Evolutionary conservation across 2,113 vertebrate species (phyloP).

Genomic region (Percopsis transmontana): DNA sequence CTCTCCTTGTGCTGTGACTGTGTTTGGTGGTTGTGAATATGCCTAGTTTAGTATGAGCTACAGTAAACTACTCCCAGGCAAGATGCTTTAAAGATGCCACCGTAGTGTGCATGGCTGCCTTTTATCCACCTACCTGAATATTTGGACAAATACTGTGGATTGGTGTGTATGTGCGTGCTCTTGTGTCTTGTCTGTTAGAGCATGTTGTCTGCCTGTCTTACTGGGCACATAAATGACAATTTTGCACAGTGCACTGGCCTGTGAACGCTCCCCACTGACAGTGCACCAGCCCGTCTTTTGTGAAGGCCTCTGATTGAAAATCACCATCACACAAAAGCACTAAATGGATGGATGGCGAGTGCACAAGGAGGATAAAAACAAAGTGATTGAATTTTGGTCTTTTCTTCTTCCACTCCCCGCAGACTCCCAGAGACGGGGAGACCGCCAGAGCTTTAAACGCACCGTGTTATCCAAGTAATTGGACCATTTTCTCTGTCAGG

Average conservation of each 20-base stretch:
- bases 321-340: conserved; percentile 22
- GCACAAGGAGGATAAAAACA: conserved; percentile 46
- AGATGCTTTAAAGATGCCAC: conserved; percentile 27
- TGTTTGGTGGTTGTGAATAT: conserved; percentile 16
- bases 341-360: conserved; percentile 50
- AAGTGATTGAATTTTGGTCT: conserved; percentile 56
- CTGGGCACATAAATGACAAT: not conserved
- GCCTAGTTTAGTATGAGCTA: conserved; percentile 25
- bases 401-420: conserved; percentile 37
- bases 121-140: conserved; percentile 17
- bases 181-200: not conserved
- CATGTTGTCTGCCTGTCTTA: conserved; percentile 18
- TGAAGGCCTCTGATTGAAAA: conserved; percentile 43
- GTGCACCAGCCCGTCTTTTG: conserved; percentile 14
- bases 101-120: conserved; percentile 1
- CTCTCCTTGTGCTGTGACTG: not conserved
- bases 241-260: not conserved
- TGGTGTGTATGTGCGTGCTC: conserved; percentile 1
- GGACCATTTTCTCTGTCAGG: conserved; percentile 52
- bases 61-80: not conserved
- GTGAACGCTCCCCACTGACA: conserved; percentile 11
- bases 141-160: not conserved
- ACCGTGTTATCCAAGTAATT: conserved; percentile 55
- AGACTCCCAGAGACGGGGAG: conserved; percentile 16
- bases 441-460: conserved; percentile 42